Evolutionary conservation across 1,140 invertebrate genomes (phyloP).

Genomic region (Uloborus diversus): DNA sequence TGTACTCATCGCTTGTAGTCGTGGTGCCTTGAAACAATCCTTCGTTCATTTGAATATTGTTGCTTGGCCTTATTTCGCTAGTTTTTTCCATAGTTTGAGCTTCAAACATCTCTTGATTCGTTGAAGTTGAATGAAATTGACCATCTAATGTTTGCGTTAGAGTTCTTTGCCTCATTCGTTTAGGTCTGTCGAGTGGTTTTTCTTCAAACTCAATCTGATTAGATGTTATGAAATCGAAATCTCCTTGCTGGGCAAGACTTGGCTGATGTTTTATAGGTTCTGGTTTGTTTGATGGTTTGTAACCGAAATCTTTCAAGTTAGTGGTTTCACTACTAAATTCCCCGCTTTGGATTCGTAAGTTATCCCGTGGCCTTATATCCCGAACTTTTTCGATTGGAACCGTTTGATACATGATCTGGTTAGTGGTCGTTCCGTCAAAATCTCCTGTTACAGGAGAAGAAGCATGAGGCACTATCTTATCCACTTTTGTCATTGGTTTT

Average conservation of each 20-base stretch:
- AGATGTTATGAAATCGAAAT: conserved; percentile 64
- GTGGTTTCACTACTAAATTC: conserved; percentile 11
- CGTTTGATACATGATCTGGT: conserved; percentile 32
- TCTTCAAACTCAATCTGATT: conserved; percentile 25
- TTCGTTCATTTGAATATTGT: conserved; percentile 3
- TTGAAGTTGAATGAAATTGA: conserved; percentile 36
- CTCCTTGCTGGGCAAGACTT: conserved; percentile 63
- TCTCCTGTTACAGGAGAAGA: conserved; percentile 19
- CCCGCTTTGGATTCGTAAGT: neutral
- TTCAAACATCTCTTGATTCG: conserved; percentile 33
- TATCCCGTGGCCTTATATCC: neutral
- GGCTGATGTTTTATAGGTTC: conserved; percentile 62
- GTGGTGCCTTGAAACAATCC: conserved; percentile 12
- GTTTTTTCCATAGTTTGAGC: conserved; percentile 6
- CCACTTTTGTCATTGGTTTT: neutral
- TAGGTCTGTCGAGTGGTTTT: conserved; percentile 2
- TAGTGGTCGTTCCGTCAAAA: conserved; percentile 49
- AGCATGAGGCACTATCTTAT: conserved; percentile 25
- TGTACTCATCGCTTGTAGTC: conserved; percentile 17
- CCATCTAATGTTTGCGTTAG: conserved; percentile 17
- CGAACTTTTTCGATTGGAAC: conserved; percentile 6
- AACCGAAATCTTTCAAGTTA: neutral
- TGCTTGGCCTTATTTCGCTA: conserved; percentile 24
- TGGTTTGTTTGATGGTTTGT: conserved; percentile 40
- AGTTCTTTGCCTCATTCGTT: conserved; percentile 17